A percentile compares a stretch with the other conserved stretches of the same genome.
Conservation (phyloP, 2,888 invertebrate species). For the Podabrus alpinus region DNA sequence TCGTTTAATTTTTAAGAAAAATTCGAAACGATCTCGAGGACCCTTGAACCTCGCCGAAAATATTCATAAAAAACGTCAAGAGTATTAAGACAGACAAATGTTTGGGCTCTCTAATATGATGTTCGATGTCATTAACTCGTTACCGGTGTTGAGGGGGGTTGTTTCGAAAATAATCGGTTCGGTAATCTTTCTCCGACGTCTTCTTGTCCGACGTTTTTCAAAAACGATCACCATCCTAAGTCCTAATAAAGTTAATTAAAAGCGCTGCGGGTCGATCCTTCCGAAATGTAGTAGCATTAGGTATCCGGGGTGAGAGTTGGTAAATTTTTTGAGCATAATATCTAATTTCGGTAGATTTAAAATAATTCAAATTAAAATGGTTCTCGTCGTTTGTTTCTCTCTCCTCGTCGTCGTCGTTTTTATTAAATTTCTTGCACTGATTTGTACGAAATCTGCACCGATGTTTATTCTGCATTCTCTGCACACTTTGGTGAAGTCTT, state of each 20-base stretch:
- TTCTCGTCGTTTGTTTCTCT: not conserved
- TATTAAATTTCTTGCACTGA: not conserved
- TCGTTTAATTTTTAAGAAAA: constrained; percentile 2
- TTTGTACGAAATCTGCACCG: not conserved
- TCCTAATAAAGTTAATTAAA: not conserved
- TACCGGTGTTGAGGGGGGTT: not conserved
- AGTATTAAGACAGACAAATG: not conserved
- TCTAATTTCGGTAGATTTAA: not conserved
- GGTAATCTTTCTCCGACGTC: not conserved
- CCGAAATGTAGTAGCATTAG: too few species aligned
- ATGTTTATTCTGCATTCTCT: constrained; percentile 18
- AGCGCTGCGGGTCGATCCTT: too few species aligned
- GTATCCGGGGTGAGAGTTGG: too few species aligned
- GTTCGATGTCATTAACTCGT: not conserved
- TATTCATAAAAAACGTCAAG: not conserved
- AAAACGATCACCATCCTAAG: not conserved
- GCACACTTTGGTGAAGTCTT: constrained; percentile 26
- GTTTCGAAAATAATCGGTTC: too few species aligned
- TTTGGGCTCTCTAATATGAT: not conserved
- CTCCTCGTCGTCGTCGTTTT: not conserved
- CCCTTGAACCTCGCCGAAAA: not conserved
- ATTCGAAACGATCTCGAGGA: constrained; percentile 13
- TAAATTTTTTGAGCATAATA: too few species aligned
- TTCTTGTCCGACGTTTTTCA: not conserved
- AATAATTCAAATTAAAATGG: not conserved